These are phyloP conservation scores for Antennarius striatus DNA, from an alignment of 2,113 vertebrate genomes.

Conservation along the genomic window DNA sequence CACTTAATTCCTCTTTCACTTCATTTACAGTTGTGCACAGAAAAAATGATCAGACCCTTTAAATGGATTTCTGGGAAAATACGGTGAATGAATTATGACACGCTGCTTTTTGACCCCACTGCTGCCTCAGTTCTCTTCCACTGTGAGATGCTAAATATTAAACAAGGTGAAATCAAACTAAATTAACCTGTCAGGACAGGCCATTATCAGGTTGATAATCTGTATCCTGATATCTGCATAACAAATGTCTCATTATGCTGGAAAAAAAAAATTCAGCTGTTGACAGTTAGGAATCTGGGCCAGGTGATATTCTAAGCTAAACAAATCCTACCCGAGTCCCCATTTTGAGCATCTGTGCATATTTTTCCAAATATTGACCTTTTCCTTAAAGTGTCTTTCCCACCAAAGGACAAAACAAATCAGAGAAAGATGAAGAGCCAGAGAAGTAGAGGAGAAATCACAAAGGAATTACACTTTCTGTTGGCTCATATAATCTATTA, in stretches of 20 bases:
- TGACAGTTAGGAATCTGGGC: no score
- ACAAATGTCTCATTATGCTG: background rate
- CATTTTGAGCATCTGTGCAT: background rate
- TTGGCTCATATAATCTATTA: conserved; percentile 79
- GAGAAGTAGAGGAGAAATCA: conserved; percentile 50
- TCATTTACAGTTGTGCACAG: background rate
- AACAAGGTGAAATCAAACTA: background rate
- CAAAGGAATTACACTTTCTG: conserved; percentile 68
- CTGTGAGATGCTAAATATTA: no score
- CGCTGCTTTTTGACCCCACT: background rate
- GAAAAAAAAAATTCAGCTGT: background rate
- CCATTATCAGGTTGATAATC: background rate
- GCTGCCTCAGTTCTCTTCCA: background rate
- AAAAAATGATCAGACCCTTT: background rate
- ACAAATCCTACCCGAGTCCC: background rate
- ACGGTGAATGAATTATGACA: no score
- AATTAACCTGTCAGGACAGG: background rate
- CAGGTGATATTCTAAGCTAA: background rate
- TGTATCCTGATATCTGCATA: background rate
- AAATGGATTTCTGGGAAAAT: no score
- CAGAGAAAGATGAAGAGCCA: conserved; percentile 33
- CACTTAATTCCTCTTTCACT: background rate
- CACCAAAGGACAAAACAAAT: conserved; percentile 31
- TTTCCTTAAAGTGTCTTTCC: background rate
- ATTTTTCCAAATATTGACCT: conserved; percentile 15